These are phyloP conservation scores for Amblyjoppa proteus DNA, from an alignment of 2,888 invertebrate genomes.

Conservation along the genomic window DNA sequence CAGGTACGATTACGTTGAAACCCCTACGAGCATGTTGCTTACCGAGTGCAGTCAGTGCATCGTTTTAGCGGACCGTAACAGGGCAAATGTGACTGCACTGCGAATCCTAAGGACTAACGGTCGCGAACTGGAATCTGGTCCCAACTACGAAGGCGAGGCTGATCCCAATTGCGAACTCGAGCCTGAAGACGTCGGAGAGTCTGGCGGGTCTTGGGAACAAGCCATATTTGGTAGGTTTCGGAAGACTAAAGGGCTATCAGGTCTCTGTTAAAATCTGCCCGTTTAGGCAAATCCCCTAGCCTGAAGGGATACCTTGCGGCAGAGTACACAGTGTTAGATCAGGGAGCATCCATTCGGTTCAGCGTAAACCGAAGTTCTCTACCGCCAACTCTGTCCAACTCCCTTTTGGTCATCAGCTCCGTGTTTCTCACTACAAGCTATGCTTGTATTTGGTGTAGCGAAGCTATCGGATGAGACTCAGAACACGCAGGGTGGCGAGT, in stretches of 20 bases:
- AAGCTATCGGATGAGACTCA: slow-evolving; percentile 21
- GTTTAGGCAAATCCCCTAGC: not conserved
- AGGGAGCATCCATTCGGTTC: slow-evolving; percentile 15
- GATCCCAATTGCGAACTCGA: not conserved
- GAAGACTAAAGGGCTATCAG: not conserved
- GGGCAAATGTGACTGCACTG: not conserved
- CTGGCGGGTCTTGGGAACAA: not conserved
- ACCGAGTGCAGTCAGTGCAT: not conserved
- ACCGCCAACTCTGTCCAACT: slow-evolving; percentile 18
- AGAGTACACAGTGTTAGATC: slow-evolving; percentile 2
- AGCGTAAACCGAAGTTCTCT: slow-evolving; percentile 22
- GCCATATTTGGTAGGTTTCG: not conserved
- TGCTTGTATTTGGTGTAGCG: slow-evolving; percentile 19
- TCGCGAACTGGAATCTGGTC: not conserved
- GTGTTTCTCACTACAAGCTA: slow-evolving; percentile 1
- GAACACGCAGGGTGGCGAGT: slow-evolving; percentile 33
- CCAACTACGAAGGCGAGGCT: not conserved
- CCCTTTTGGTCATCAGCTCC: slow-evolving; percentile 23
- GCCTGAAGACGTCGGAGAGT: not conserved
- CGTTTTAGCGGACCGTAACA: not conserved
- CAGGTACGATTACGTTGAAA: slow-evolving; percentile 17
- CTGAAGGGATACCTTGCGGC: not conserved
- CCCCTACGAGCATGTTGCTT: slow-evolving; percentile 30
- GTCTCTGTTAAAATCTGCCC: not conserved
- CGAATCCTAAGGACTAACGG: not conserved